phyloP scores from a whole-genome alignment of 2,888 invertebrate species.

The Aphidoletes aphidimyza region DNA sequence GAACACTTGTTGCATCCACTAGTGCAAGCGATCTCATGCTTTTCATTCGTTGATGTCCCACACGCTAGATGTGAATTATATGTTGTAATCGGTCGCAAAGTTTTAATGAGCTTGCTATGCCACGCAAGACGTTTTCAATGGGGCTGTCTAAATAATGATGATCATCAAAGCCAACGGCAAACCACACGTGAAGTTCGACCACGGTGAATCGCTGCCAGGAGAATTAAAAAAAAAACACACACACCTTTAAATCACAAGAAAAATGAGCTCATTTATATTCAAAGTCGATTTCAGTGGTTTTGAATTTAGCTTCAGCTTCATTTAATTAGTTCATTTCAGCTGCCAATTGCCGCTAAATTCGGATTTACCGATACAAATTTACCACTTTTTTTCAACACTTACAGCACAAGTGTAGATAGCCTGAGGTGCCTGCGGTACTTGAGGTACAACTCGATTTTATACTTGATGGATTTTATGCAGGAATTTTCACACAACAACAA shows the following conservation, averaged over 20 bases:
- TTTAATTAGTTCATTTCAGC: neutral
- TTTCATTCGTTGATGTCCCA: neutral
- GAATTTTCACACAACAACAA: neutral
- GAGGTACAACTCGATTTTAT: too few relatives aligned
- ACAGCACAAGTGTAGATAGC: neutral
- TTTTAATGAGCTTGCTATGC: neutral
- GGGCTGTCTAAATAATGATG: neutral
- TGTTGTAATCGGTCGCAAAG: constrained; percentile 19
- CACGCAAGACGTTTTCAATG: neutral
- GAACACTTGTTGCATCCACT: neutral
- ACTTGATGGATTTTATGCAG: neutral
- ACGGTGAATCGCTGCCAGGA: neutral
- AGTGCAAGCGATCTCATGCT: neutral
- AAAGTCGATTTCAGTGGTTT: neutral
- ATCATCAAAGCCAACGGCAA: too few relatives aligned
- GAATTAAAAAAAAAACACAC: too few relatives aligned
- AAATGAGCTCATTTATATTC: constrained; percentile 22
- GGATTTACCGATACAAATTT: neutral
- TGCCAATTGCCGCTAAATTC: neutral
- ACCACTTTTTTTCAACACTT: too few relatives aligned
- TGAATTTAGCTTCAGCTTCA: too few relatives aligned
- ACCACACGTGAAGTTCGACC: neutral
- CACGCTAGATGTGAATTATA: constrained; percentile 5
- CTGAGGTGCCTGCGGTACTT: too few relatives aligned
- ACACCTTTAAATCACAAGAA: too few relatives aligned